Percentiles rank a stretch among this genome's conserved stretches.
Evolutionary conservation across 2,797 vertebrate species (phyloP).

Genomic region (Poeciliopsis turneri): DNA sequence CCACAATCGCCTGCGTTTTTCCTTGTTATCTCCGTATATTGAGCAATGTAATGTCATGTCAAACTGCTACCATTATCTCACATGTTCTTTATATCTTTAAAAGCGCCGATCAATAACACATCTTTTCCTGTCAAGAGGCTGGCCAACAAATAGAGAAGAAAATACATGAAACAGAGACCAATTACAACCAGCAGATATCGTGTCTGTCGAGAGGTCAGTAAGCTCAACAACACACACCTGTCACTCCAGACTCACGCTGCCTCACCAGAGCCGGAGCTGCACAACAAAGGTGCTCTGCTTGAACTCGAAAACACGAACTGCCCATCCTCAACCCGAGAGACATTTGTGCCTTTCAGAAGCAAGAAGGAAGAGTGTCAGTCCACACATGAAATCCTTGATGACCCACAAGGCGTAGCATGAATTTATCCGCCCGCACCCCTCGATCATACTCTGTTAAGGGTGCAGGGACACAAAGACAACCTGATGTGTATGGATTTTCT

Average conservation of each 20-base stretch:
- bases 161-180: slow-evolving; percentile 65
- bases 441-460: slow-evolving; percentile 59
- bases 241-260: slow-evolving; percentile 45
- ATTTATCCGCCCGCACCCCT: slow-evolving; percentile 36
- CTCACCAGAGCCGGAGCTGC: slow-evolving; percentile 22
- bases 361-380: slow-evolving; percentile 32
- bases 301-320: slow-evolving; percentile 58
- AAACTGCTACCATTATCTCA: slow-evolving; percentile 52
- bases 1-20: slow-evolving; percentile 50
- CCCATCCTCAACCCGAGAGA: slow-evolving; percentile 38
- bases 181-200: slow-evolving; percentile 65
- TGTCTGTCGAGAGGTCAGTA: slow-evolving; percentile 64
- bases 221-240: slow-evolving; percentile 61
- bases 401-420: slow-evolving; percentile 58
- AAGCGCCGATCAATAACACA: slow-evolving; percentile 61
- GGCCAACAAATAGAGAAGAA: slow-evolving; percentile 57
- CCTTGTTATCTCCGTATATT: slow-evolving; percentile 9
- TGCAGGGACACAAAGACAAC: slow-evolving; percentile 66
- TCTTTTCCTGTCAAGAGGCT: slow-evolving; percentile 56
- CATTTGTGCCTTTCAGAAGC: slow-evolving; percentile 55
- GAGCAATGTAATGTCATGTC: slow-evolving; percentile 8
- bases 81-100: slow-evolving; percentile 59
- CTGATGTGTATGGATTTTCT: slow-evolving; percentile 80
- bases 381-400: slow-evolving; percentile 51
- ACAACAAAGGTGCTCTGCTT: slow-evolving; percentile 51